These are phyloP conservation scores for Drosophila cardini DNA, from an alignment of 1,140 invertebrate species.

Conservation along the genomic window DNA sequence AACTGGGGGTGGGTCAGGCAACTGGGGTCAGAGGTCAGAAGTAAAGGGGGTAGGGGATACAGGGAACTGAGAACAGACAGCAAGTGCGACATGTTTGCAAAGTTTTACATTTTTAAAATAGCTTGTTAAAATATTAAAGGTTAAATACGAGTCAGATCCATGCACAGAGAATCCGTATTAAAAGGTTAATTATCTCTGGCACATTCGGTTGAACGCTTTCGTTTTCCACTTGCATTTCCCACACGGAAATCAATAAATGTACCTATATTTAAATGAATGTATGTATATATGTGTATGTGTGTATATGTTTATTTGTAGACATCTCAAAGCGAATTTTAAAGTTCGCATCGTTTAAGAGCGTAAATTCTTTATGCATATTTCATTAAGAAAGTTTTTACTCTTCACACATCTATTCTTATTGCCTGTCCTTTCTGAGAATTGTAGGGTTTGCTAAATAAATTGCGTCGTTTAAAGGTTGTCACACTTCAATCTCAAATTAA, in stretches of 20 bases:
- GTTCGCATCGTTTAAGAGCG: slow-evolving; percentile 7
- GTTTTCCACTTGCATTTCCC: slow-evolving; percentile 42
- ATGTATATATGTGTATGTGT: background rate
- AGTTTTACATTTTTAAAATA: slow-evolving; percentile 82
- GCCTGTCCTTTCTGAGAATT: too few species aligned
- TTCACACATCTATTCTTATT: too few species aligned
- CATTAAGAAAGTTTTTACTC: too few species aligned
- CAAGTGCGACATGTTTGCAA: slow-evolving; percentile 69
- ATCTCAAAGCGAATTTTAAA: background rate
- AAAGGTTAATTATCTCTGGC: slow-evolving; percentile 82
- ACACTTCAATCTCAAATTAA: too few species aligned
- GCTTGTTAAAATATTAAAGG: slow-evolving; percentile 82
- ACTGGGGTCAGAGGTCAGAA: background rate
- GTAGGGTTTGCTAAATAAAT: too few species aligned
- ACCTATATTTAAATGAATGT: slow-evolving; percentile 38
- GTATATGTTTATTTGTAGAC: background rate
- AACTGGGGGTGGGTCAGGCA: too few species aligned
- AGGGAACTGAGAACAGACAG: slow-evolving; percentile 9
- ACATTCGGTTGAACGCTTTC: slow-evolving; percentile 70
- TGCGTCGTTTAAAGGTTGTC: too few species aligned
- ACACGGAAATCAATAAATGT: slow-evolving; percentile 55
- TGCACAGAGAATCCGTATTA: slow-evolving; percentile 48
- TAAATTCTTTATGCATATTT: background rate
- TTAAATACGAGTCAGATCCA: slow-evolving; percentile 52
- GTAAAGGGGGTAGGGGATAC: background rate